Conservation (phyloP, 2,113 vertebrate genomes). For the Pluvianellus socialis region DNA sequence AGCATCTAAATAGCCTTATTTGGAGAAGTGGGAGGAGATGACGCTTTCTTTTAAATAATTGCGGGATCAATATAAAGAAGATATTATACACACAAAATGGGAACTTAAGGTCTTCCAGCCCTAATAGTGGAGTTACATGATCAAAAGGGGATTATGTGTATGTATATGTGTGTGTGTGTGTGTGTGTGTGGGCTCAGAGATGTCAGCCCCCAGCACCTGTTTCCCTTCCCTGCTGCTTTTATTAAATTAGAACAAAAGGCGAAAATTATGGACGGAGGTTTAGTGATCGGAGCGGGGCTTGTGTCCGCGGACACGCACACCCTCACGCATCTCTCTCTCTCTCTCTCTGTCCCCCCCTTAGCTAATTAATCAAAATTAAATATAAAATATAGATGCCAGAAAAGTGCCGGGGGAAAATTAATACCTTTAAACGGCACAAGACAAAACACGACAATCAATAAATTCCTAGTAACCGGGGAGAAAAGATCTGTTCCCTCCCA, state of each 20-base stretch:
- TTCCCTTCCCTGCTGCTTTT: not conserved
- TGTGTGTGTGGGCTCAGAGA: not conserved
- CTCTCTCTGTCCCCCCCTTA: not conserved
- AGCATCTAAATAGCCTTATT: conserved; percentile 83
- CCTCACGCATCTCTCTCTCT: not conserved
- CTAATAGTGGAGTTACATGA: not conserved
- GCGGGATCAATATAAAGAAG: conserved; percentile 66
- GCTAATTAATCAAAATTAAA: conserved; percentile 55
- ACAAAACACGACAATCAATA: not conserved
- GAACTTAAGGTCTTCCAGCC: conserved; percentile 20
- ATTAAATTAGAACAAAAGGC: conserved; percentile 64
- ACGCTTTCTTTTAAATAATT: conserved; percentile 76
- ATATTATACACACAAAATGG: conserved; percentile 42
- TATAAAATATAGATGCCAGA: not conserved
- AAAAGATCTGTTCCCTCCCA: not conserved
- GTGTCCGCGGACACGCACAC: not conserved
- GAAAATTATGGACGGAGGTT: not conserved
- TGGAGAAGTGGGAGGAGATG: conserved; percentile 73
- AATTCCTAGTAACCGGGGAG: not conserved
- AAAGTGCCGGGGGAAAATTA: conserved; percentile 22
- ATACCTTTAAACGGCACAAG: not conserved
- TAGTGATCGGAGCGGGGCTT: not conserved
- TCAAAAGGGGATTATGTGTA: not conserved
- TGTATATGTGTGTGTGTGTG: not conserved
- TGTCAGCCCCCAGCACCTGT: conserved; percentile 5